phyloP scores from a whole-genome alignment of 2,888 invertebrate species.

The Idaea dimidiata region DNA sequence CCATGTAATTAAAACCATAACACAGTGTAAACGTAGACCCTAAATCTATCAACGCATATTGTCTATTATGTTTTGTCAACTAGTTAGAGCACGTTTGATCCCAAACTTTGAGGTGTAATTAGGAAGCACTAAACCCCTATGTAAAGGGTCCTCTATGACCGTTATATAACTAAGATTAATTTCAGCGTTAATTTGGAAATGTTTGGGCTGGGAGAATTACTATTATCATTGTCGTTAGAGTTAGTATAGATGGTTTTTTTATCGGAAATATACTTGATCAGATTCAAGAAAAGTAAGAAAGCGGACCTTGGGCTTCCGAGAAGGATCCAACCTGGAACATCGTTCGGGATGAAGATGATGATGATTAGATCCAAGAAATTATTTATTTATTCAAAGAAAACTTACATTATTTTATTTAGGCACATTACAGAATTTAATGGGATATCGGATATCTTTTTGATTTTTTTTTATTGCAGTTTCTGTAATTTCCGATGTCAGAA shows the following conservation, averaged over 20 bases:
- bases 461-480: too few relatives aligned
- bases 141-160: conserved; percentile 39
- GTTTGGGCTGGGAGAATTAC: conserved; percentile 14
- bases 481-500: too few relatives aligned
- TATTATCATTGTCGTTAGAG: neutral
- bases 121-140: conserved; percentile 47
- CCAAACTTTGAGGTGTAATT: conserved; percentile 43
- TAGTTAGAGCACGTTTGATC: conserved; percentile 25
- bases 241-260: neutral
- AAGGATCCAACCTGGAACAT: too few relatives aligned
- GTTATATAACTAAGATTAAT: conserved; percentile 44
- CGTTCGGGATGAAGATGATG: too few relatives aligned
- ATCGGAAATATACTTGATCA: neutral
- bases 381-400: too few relatives aligned
- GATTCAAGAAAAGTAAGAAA: too few relatives aligned
- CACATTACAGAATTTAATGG: too few relatives aligned
- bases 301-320: too few relatives aligned
- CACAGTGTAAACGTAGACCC: neutral
- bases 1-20: neutral
- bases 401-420: too few relatives aligned
- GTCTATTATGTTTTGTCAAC: conserved; percentile 22
- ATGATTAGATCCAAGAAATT: too few relatives aligned
- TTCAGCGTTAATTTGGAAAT: conserved; percentile 41
- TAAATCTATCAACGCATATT: conserved; percentile 5
- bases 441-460: too few relatives aligned